Base-by-base conservation (phyloP, 1,140 invertebrate species). In the Ostrea denselamellosa region DNA sequence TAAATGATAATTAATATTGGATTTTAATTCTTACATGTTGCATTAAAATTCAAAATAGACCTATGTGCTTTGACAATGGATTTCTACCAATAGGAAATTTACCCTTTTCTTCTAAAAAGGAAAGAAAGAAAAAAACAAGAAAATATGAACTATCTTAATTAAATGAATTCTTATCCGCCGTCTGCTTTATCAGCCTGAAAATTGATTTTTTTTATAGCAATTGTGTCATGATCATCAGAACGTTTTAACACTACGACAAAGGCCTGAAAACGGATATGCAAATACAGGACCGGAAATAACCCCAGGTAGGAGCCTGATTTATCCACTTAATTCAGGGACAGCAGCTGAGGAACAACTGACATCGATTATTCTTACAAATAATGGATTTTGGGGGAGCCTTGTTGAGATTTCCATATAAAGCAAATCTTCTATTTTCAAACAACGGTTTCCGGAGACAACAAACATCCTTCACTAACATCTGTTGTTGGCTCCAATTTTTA, bases 271-370 rank as follows among this genome's bases (percentile, higher is more conserved):
- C 28, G 68, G 68, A 77, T 77, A 77, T 77, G 68, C 68, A 77
- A 77, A 77, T 77, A 77, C 22, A 34, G 12, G 25, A 77, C 68
- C 68, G 68, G 68, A 77, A 77, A 77, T 77, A 77, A 77, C 68
- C 68, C 28, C 68, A 25, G 68, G 68, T 77, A 77, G 25, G 68
- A 10, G 22, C 28, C 68, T 25, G 22, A 68, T 22, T 68, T n/a
- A 68, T 68, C 65, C 68, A 10, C 22, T 77, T 77, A 28, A 77
- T 77, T 28, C 25, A 28, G 22, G 28, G 22, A n/a, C 56, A 25
- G 25, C 68, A 77, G 68, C 68, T 77, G 68, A 17, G 17, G 28
- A 77, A 77, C 25, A 77, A 25, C 25, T 34, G 68, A 8, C 68
- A 77, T 77, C 68, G 68, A 77, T 77, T 77, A 77, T 9, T 77